Base-by-base conservation (phyloP, 2,888 invertebrate genomes). In the Zootermopsis nevadensis region DNA sequence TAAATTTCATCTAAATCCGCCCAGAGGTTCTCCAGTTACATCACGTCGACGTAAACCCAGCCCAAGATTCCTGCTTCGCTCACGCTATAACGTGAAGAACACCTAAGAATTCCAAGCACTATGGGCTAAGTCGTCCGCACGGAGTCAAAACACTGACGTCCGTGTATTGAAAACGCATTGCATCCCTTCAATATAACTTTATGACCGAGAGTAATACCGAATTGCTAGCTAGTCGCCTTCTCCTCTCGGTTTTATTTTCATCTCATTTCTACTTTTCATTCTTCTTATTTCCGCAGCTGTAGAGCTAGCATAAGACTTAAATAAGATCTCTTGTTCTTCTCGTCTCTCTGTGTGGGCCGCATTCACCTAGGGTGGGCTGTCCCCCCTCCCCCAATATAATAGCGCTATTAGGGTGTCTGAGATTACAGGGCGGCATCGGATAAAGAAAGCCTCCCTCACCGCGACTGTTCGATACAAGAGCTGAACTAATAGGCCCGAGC, bases 331-430 rank as follows among this genome's bases (percentile, higher is more conserved):
- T 48, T 77, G 31, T 77, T 55, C 77, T 77, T 77, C 48, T 55
- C 55, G 55, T 33, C 81, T 72, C 79, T 84, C 81, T 83, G 84
- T 84, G 84, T 84, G 84, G 84, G 84, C 84, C 84, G 48, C 53
- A 24, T 60, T 42, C 69, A 42, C 69, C 82, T 69, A 67, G 79
- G 82, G 77, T 66, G 77, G 82, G 66, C 77, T 30, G 74, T 67
- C 74, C 81, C 77, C 81, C 55, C 77, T 77, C 76, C 72, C 42
- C 67, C 60, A 48, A 77, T 81, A 74, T 84, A 84, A 84, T 84
- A 83, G 84, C 82, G 83, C 85, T 83, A 85, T 85, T 85, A 85
- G 83, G 80, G 77, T 69, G 84, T 80, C 77, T 67, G 66, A 85
- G 81, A 85, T 85, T 85, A 85, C 83, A 85, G 83, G 80, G 85